A percentile compares a stretch with the other conserved stretches of the same genome.
These are phyloP conservation scores for Nephila pilipes DNA, from an alignment of 1,140 invertebrate species.

Conservation along the genomic window DNA sequence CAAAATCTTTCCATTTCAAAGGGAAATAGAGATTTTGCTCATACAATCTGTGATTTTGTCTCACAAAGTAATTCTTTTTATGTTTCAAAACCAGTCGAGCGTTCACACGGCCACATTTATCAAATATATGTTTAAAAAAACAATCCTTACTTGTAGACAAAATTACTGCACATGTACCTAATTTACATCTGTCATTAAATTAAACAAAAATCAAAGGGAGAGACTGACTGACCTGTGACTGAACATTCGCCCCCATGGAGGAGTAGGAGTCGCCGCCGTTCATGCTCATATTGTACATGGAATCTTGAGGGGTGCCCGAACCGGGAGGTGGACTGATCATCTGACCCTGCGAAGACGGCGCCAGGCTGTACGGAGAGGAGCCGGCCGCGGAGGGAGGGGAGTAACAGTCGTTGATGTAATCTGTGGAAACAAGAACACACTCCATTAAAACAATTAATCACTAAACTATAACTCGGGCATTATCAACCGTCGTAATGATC, in stretches of 20 bases:
- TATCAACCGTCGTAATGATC: too few species aligned
- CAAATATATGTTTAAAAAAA: too few species aligned
- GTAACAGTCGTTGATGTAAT: slow-evolving; percentile 76
- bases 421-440: slow-evolving; percentile 21
- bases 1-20: too few species aligned
- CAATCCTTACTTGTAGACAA: too few species aligned
- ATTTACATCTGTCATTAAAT: too few species aligned
- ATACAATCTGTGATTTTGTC: too few species aligned
- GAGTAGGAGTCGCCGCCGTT: slow-evolving; percentile 85
- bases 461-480: too few species aligned
- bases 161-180: too few species aligned
- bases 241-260: slow-evolving; percentile 80
- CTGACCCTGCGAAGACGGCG: slow-evolving; percentile 89
- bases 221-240: slow-evolving; percentile 79
- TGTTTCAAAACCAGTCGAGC: too few species aligned
- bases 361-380: slow-evolving; percentile 95
- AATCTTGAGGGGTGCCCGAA: slow-evolving; percentile 87
- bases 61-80: too few species aligned
- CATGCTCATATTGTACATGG: slow-evolving; percentile 93
- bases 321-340: slow-evolving; percentile 94
- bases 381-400: slow-evolving; percentile 83
- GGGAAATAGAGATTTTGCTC: too few species aligned
- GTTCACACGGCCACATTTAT: too few species aligned
- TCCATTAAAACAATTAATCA: background rate
- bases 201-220: background rate